Evolutionary conservation across 2,113 vertebrate genomes (phyloP), one percentile per base, ranked within the genome.

Genomic region (Antigone vipio): DNA sequence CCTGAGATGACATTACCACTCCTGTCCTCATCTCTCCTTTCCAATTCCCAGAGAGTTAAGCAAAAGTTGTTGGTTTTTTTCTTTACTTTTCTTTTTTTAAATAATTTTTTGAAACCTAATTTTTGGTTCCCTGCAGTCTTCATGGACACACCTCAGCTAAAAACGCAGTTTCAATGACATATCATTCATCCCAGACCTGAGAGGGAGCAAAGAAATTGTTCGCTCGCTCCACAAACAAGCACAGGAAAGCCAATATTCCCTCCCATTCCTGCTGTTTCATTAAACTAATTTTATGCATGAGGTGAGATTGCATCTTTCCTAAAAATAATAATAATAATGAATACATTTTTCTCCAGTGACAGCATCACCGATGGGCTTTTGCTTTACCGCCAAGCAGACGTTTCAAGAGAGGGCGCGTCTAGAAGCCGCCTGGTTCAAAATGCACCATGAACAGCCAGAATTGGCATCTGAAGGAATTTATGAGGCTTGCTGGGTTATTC

Each of bases 261-360:
- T 45, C 79, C 81, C 76, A 63, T 86, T 85, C 88, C 90, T 67
- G 84, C 84, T 86, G 90, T 94, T 96, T 87, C 90, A 85, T 94
- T 95, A 95, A 97, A 95, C 84, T 96, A 93, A 97, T 97, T 97
- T 96, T 96, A 96, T 97, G 96, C 92, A 96, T 97, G 95, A 97
- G 67, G 82, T 97, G 92, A 97, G 81, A 92, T 68, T 53, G 10
- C 80, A 79, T 94, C 74, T 91, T 85, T 91, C 52, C 73, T 85
- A 87, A 78, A 68, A 93, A 93, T 83, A 96, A 95, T 56, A 93
- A 72, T 49, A 87, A 68, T 74, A 94, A 97, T 85, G 62, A 95
- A 91, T 53, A 78, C 79, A 94, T 97, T 95, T 97, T 96, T 97
- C 93, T 96, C 64, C 45, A 29, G 47, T 69, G 96, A 93, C 93